Evolutionary conservation across 2,888 invertebrate genomes (phyloP).

Genomic region (Coenonympha arcania): DNA sequence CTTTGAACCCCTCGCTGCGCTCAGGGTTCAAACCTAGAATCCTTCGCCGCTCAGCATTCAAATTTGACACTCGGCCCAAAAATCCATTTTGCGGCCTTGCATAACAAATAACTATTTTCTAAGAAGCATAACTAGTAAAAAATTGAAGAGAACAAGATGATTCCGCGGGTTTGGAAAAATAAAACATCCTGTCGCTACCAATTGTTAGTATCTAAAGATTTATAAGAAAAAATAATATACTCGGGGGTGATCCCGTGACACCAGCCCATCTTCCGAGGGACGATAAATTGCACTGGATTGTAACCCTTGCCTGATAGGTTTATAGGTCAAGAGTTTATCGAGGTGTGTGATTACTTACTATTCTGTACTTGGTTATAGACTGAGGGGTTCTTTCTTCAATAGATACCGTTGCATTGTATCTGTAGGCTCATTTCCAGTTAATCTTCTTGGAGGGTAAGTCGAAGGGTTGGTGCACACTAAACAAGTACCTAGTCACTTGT

Average conservation of each 20-base stretch:
- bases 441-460: background rate
- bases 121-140: too few relatives aligned
- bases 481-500: too few relatives aligned
- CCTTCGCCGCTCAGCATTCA: too few relatives aligned
- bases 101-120: too few relatives aligned
- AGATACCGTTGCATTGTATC: background rate
- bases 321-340: constrained; percentile 37
- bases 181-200: background rate
- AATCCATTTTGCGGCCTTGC: too few relatives aligned
- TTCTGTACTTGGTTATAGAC: too few relatives aligned
- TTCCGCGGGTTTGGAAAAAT: background rate
- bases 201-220: constrained; percentile 17
- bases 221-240: constrained; percentile 51
- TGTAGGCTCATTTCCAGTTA: background rate
- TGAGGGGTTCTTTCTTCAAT: background rate
- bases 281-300: constrained; percentile 58
- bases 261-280: constrained; percentile 47
- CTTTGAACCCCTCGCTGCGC: too few relatives aligned
- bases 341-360: constrained; percentile 22
- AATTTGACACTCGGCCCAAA: too few relatives aligned
- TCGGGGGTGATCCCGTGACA: constrained; percentile 57
- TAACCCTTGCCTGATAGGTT: constrained; percentile 52
- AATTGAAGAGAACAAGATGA: too few relatives aligned
- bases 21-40: too few relatives aligned
- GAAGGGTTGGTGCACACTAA: too few relatives aligned